Percentiles rank a stretch among this genome's conserved stretches.
Evolutionary conservation across 2,113 vertebrate genomes (phyloP).

Genomic region (Phalacrocorax brasilianus): DNA sequence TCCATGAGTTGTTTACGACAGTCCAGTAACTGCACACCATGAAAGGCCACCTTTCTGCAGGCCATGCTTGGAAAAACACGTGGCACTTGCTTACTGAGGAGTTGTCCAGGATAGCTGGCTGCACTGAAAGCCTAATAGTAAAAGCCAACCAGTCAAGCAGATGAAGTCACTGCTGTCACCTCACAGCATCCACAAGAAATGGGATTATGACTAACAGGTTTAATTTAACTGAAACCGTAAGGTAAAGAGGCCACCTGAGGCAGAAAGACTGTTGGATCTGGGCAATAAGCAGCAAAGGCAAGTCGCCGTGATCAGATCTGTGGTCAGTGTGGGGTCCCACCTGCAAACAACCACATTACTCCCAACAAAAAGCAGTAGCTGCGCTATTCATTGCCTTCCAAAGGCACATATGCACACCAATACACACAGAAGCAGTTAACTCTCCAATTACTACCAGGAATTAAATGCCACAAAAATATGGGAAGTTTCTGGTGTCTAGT

Average conservation of each 20-base stretch:
- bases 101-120: background rate
- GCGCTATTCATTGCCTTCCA: background rate
- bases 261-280: background rate
- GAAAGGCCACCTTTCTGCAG: background rate
- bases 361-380: background rate
- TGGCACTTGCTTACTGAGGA: background rate
- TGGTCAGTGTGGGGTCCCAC: background rate
- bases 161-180: background rate
- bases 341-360: background rate
- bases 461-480: background rate
- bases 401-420: background rate
- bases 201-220: background rate
- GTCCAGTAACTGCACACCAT: background rate
- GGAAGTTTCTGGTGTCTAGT: background rate
- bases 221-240: background rate
- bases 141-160: background rate
- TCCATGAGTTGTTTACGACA: background rate
- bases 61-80: background rate
- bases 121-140: background rate
- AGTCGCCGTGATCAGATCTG: accelerated
- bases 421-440: background rate
- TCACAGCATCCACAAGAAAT: background rate
- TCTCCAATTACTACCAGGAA: background rate
- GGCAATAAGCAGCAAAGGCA: background rate
- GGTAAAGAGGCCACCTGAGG: background rate